phyloP scores from a whole-genome alignment of 2,888 invertebrate genomes.

The Seladonia tumulorum region DNA sequence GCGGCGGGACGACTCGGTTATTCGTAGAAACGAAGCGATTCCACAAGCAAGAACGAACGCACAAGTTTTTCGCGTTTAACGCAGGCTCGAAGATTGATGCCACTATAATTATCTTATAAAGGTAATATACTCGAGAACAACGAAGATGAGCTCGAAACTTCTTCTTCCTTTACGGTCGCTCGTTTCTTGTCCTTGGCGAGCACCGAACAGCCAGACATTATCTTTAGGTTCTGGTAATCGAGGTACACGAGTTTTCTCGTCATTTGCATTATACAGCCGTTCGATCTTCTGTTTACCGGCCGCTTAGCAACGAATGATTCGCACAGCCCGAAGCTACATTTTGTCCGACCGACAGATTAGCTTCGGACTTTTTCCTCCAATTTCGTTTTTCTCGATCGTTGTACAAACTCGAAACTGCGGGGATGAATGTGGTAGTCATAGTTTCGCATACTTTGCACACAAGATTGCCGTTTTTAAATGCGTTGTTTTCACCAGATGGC shows the following conservation, averaged over 20 bases:
- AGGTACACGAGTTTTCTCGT: neutral
- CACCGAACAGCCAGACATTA: neutral
- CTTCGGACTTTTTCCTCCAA: neutral
- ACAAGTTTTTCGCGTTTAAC: constrained; percentile 1
- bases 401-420: neutral
- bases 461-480: no score
- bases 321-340: neutral
- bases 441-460: no score
- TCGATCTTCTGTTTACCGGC: neutral
- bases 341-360: neutral
- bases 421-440: no score
- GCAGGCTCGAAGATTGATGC: constrained; percentile 6
- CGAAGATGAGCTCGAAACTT: constrained; percentile 1
- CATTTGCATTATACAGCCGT: neutral
- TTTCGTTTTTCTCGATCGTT: neutral
- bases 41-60: neutral
- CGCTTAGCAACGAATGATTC: neutral
- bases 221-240: neutral
- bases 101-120: constrained; percentile 14
- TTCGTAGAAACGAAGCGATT: neutral
- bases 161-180: neutral
- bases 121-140: neutral
- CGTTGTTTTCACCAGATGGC: no score
- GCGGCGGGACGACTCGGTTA: neutral
- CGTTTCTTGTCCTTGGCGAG: neutral